phyloP scores from a whole-genome alignment of 2,797 vertebrate genomes.

The Manis javanica region DNA sequence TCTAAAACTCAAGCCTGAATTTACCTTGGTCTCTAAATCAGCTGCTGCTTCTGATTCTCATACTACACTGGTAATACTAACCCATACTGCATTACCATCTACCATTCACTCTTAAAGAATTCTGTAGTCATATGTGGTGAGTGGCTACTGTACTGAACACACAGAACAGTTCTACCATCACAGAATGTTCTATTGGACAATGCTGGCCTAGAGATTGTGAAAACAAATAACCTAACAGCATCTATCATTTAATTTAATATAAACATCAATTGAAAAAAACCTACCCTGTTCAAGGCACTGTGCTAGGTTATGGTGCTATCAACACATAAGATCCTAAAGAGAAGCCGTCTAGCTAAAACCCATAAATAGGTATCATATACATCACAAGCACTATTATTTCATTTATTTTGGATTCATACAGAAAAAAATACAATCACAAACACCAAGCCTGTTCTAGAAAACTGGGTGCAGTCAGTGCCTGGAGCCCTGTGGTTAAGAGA shows the following conservation, averaged over 20 bases:
- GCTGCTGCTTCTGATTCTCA: neutral
- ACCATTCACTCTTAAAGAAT: neutral
- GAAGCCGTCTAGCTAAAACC: neutral
- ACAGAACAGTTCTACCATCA: neutral
- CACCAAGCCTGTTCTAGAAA: slow-evolving; percentile 3
- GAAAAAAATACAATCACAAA: neutral
- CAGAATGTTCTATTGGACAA: neutral
- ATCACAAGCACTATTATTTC: neutral
- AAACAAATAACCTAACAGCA: neutral
- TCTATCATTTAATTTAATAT: neutral
- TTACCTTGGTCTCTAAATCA: neutral
- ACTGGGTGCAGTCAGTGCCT: neutral
- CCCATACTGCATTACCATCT: neutral
- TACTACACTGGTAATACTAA: neutral
- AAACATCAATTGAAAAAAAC: neutral
- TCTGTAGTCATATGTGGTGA: neutral
- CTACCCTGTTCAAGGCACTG: neutral
- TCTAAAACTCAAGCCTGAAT: neutral
- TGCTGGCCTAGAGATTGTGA: neutral
- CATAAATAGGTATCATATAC: neutral
- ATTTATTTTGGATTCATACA: neutral
- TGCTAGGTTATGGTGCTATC: neutral
- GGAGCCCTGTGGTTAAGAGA: neutral
- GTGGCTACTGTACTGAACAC: neutral
- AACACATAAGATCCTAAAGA: neutral